These are phyloP conservation scores for Papilio elwesi DNA, from an alignment of 2,888 invertebrate species.

Conservation along the genomic window DNA sequence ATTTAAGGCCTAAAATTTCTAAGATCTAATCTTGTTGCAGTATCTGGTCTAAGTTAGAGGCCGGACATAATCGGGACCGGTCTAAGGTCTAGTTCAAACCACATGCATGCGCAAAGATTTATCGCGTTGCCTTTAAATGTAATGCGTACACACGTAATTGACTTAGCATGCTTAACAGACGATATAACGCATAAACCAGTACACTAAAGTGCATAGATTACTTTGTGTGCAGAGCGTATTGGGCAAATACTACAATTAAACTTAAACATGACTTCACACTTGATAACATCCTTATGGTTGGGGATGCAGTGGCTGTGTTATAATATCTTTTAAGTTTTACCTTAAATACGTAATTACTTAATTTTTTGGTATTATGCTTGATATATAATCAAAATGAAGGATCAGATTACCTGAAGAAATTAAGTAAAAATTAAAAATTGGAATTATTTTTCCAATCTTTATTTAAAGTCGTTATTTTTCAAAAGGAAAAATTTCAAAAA, in stretches of 20 bases:
- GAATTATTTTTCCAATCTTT: too few species aligned
- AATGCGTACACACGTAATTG: constrained; percentile 40
- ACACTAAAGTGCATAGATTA: constrained; percentile 21
- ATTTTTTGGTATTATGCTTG: too few species aligned
- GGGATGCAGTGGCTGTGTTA: not conserved
- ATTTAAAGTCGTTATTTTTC: too few species aligned
- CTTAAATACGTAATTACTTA: too few species aligned
- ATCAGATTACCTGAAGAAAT: too few species aligned
- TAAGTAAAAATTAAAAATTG: too few species aligned
- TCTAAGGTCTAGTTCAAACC: constrained; percentile 38
- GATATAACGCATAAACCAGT: constrained; percentile 44
- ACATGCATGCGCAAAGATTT: constrained; percentile 36
- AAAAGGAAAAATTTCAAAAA: too few species aligned
- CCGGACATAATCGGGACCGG: constrained; percentile 31
- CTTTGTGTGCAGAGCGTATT: not conserved
- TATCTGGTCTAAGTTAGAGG: constrained; percentile 10
- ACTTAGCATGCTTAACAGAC: constrained; percentile 40
- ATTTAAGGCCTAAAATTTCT: constrained; percentile 15
- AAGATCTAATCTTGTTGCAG: constrained; percentile 15
- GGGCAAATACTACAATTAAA: not conserved
- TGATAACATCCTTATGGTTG: not conserved
- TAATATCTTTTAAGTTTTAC: too few species aligned
- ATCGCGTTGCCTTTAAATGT: constrained; percentile 39
- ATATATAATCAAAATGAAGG: too few species aligned
- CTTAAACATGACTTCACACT: not conserved